Conservation (phyloP, 2,113 vertebrate genomes). For the Carassius gibelio region DNA sequence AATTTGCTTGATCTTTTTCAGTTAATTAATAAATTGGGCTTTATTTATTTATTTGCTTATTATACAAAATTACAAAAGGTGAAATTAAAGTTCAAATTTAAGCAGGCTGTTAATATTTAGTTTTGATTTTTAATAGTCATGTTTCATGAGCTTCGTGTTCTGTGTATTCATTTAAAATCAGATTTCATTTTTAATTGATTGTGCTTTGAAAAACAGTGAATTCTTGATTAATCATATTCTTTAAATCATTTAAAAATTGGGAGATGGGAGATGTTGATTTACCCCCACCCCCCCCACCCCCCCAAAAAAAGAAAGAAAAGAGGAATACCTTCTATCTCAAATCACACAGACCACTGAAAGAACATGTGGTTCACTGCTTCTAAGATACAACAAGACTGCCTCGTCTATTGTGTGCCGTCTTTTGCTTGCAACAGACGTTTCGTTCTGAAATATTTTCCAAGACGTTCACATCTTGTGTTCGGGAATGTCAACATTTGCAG, state of each 20-base stretch:
- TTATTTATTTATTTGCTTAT: not conserved
- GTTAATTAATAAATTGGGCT: not conserved
- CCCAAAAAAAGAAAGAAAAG: not conserved
- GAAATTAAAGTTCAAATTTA: too few species aligned
- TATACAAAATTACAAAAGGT: too few species aligned
- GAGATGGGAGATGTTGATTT: not conserved
- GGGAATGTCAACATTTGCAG: constrained; percentile 58
- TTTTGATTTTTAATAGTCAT: not conserved
- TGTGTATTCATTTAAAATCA: not conserved
- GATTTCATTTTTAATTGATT: not conserved
- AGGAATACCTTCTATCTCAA: not conserved
- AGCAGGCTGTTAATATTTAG: not conserved
- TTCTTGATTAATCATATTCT: not conserved
- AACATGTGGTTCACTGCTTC: constrained; percentile 29
- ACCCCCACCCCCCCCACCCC: not conserved
- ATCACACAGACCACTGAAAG: constrained; percentile 24
- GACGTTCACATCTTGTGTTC: constrained; percentile 31
- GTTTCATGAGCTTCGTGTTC: not conserved
- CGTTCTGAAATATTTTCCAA: constrained; percentile 51
- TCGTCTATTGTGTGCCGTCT: constrained; percentile 1
- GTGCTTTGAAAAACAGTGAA: not conserved
- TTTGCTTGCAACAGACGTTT: constrained; percentile 37
- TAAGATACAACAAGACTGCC: constrained; percentile 6
- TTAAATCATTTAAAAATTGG: not conserved
- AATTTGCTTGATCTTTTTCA: not conserved